Evolutionary conservation across 2,888 invertebrate genomes (phyloP), one percentile per base, ranked within the genome.

Genomic region (Lottia gigantea): DNA sequence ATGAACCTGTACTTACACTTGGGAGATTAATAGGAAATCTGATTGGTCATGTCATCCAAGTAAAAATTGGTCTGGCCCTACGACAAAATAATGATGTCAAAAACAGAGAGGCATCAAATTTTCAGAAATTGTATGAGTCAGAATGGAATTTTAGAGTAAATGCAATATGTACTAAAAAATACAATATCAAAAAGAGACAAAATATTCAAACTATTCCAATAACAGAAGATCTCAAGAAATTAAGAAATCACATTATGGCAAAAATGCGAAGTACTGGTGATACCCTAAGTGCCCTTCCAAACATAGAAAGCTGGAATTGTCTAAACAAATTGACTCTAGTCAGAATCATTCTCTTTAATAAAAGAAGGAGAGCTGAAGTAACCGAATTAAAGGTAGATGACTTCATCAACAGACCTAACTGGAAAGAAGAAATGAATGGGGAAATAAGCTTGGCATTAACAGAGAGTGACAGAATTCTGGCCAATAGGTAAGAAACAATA

Each of bases 141-240:
- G 55, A 55, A 7, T 55, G 55, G 55, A 55, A 55, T 55, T 19
- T 19, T 15, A 55, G 55, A 55, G 55, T 55, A 14, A 55, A n/a
- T 55, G n/a, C 19, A 3, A 12, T 55, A 19, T 55, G 55, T 15
- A 19, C 23, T 11, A 55, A 55, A 7, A 55, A 55, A 55, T 12
- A 19, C 19, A 55, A 55, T 19, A 55, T 55, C 11, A 19, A 19
- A 23, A 55, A 55, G 12, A 55, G 55, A 55, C 7, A 55, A n/a
- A 8, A 19, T 19, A 19, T 19, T 1, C 55, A 55, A 23, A 55
- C 55, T 6, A 55, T 55, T 11, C 19, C 55, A 11, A 55, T 55
- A 14, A 55, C 55, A 2, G 19, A 55, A 19, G 55, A 55, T 55
- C 23, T 55, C 8, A 55, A 55, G 23, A 55, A 8, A 19, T 55